Percentiles rank a stretch among this genome's conserved stretches.
phyloP scores from a whole-genome alignment of 1,140 invertebrate species.

The Pachyrhynchus sulphureomaculatus region DNA sequence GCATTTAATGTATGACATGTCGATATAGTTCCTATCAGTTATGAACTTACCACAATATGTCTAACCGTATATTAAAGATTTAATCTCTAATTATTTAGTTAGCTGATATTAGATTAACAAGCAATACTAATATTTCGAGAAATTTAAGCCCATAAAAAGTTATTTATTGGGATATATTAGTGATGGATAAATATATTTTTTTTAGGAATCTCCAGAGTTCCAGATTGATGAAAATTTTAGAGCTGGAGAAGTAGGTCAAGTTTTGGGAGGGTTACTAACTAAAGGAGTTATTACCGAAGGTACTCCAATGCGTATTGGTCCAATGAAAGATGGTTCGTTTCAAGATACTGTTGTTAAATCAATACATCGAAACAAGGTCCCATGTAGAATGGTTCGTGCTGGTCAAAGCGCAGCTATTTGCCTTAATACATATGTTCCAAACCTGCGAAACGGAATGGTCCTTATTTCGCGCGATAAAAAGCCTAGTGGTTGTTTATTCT shows the following conservation, averaged over 20 bases:
- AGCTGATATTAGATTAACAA: too few species aligned
- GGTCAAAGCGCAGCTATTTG: conserved; percentile 90
- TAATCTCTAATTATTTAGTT: too few species aligned
- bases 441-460: conserved; percentile 83
- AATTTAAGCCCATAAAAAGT: too few species aligned
- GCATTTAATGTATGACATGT: too few species aligned
- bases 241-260: conserved; percentile 75
- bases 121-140: too few species aligned
- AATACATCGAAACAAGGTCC: conserved; percentile 87
- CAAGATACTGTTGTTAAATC: conserved; percentile 75
- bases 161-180: too few species aligned
- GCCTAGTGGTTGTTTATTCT: conserved; percentile 47
- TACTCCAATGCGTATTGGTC: conserved; percentile 73
- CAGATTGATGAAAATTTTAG: conserved; percentile 93
- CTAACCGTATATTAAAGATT: too few species aligned
- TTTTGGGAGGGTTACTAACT: conserved; percentile 83
- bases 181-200: conserved; percentile 19
- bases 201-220: conserved; percentile 76
- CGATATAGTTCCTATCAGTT: too few species aligned
- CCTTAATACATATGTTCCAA: conserved; percentile 61
- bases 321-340: conserved; percentile 81
- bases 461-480: conserved; percentile 55
- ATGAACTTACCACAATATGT: too few species aligned
- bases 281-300: conserved; percentile 86
- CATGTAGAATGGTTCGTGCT: conserved; percentile 81